Conservation (phyloP, 2,113 vertebrate genomes). For the Sinocyclocheilus anophthalmus region DNA sequence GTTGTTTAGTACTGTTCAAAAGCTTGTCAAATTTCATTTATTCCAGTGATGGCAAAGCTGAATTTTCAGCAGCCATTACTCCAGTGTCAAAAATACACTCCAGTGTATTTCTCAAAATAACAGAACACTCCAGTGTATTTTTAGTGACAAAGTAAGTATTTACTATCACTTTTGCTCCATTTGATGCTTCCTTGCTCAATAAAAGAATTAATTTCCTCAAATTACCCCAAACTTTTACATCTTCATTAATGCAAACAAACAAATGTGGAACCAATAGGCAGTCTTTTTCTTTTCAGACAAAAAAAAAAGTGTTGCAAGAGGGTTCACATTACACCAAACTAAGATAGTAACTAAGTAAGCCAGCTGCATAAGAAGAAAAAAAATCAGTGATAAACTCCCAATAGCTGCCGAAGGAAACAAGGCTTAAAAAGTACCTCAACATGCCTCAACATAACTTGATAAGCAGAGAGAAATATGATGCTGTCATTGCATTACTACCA, state of each 20-base stretch:
- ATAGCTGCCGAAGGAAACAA: slow-evolving; percentile 7
- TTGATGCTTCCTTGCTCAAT: neutral
- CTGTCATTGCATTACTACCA: neutral
- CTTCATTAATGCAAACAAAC: too few relatives aligned
- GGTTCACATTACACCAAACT: neutral
- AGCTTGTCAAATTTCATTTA: neutral
- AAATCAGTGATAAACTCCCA: neutral
- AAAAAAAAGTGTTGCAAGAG: neutral
- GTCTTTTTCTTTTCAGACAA: neutral
- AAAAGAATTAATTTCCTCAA: neutral
- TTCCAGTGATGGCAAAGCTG: neutral
- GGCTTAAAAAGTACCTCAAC: neutral
- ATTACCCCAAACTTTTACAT: too few relatives aligned
- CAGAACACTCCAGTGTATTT: too few relatives aligned
- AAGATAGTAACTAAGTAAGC: neutral
- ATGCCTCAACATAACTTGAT: slow-evolving; percentile 6
- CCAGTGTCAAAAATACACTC: neutral
- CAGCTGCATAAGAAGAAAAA: neutral
- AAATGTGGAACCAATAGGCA: neutral
- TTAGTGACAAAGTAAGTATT: neutral
- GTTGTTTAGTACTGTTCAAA: neutral
- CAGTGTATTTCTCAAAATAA: too few relatives aligned
- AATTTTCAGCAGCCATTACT: neutral
- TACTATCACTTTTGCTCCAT: neutral
- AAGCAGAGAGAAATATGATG: neutral